Evolutionary conservation across 2,113 vertebrate genomes (phyloP), one percentile per base, ranked within the genome.

Genomic region (Varanus salvator): DNA sequence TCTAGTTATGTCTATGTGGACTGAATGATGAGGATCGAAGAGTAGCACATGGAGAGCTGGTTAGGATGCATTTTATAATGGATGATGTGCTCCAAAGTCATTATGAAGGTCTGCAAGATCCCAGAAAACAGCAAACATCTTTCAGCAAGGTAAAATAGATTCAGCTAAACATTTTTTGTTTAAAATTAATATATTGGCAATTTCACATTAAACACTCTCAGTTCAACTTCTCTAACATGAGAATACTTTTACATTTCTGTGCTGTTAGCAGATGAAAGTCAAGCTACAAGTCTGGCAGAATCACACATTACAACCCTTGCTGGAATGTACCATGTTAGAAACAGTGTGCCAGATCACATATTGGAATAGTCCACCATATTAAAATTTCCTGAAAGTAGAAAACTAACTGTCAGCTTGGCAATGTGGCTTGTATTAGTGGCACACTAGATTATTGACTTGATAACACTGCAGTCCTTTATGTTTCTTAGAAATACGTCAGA

Each of bases 1-100:
- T 92, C 80, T 69, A 98, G 97, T 86, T 98, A 78, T 98, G 97
- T 87, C 91, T 98, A 48, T 97, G 97, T 74, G 93, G 95, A 2
- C 95, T 97, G 92, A 96, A 84, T 7, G 93, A 95, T 38, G 83
- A 77, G 81, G 96, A 97, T 74, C 71, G 72, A 89, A 95, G 91
- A 87, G 95, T 80, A 87, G 97, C 96, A 89, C 97, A 93, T 1
- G 96, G 94, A 1, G 97, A 97, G n/a, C 92, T 97, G 82, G 92
- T 95, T 50, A 93, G 93, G 0, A 90, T 97, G 84, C 96, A 95
- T 0, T 95, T 97, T 85, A 92, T 97, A 21, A 88, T 97, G 95
- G 97, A 97, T 89, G 97, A 97, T 64, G 92, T 97, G 6, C 94
- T 97, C 81, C 95, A 93, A 91, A 94, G 90, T 19, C 95, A 92